A percentile compares a stretch with the other conserved stretches of the same genome.
Conservation (phyloP, 2,113 vertebrate species). For the Cebidichthys violaceus region DNA sequence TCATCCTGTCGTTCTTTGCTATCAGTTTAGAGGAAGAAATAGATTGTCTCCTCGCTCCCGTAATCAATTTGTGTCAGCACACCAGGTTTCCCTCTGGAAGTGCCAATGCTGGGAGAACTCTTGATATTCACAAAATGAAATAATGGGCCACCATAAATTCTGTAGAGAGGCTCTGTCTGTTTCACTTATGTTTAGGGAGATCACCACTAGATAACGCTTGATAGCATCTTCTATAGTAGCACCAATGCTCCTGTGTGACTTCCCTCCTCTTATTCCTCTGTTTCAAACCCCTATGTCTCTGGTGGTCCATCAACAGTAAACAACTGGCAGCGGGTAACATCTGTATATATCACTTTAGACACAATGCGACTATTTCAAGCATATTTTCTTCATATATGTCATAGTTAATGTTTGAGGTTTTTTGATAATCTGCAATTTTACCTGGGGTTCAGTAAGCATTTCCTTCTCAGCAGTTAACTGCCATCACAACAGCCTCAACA, state of each 20-base stretch:
- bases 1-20: slow-evolving; percentile 49
- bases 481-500: slow-evolving; percentile 27
- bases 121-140: slow-evolving; percentile 76
- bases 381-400: neutral
- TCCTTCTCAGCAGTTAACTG: slow-evolving; percentile 11
- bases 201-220: slow-evolving; percentile 60
- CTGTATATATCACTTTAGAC: neutral
- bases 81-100: slow-evolving; percentile 63
- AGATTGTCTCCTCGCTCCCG: slow-evolving; percentile 69
- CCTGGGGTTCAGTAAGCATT: slow-evolving; percentile 5
- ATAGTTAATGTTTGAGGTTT: slow-evolving; percentile 13
- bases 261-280: neutral
- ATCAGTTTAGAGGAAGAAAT: slow-evolving; percentile 74
- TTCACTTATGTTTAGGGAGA: slow-evolving; percentile 66
- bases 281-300: slow-evolving; percentile 21
- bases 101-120: slow-evolving; percentile 59
- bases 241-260: slow-evolving; percentile 28
- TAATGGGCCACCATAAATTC: slow-evolving; percentile 74
- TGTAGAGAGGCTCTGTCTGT: slow-evolving; percentile 56
- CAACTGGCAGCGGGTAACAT: neutral
- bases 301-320: slow-evolving; percentile 27
- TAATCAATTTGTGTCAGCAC: slow-evolving; percentile 80
- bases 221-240: slow-evolving; percentile 62
- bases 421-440: slow-evolving; percentile 30
- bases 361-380: neutral